Evolutionary conservation across 2,797 vertebrate genomes (phyloP).

Genomic region (Cryptoblepharus egeriae): DNA sequence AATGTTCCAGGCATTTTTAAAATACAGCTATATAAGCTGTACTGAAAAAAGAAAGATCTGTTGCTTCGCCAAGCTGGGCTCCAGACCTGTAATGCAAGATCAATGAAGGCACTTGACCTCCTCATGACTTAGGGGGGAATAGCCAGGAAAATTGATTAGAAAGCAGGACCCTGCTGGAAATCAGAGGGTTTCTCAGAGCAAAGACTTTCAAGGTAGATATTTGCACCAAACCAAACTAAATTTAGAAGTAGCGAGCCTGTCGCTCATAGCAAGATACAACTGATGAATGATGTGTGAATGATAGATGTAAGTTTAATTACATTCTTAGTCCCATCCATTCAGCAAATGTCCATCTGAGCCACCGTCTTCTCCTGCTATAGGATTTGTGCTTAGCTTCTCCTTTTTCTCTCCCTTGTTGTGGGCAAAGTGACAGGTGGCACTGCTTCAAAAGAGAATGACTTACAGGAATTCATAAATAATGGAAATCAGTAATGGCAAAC

Average conservation of each 20-base stretch:
- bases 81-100: neutral
- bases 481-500: constrained; percentile 17
- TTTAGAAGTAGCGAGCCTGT: constrained; percentile 12
- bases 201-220: constrained; percentile 10
- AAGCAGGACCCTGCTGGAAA: neutral
- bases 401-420: neutral
- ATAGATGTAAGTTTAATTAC: constrained; percentile 33
- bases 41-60: neutral
- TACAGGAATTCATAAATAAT: constrained; percentile 41
- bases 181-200: neutral
- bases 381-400: neutral
- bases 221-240: constrained; percentile 34
- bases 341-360: constrained; percentile 7
- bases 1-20: too few relatives aligned
- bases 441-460: constrained; percentile 24
- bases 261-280: neutral
- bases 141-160: constrained; percentile 21
- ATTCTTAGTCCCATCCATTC: constrained; percentile 3
- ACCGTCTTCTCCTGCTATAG: neutral
- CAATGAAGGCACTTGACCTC: neutral
- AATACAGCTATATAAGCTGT: too few relatives aligned
- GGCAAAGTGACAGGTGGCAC: neutral
- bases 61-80: neutral
- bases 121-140: neutral
- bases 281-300: constrained; percentile 10